Evolutionary conservation across 1,140 invertebrate species (phyloP).

Genomic region (Coelopa frigida): DNA sequence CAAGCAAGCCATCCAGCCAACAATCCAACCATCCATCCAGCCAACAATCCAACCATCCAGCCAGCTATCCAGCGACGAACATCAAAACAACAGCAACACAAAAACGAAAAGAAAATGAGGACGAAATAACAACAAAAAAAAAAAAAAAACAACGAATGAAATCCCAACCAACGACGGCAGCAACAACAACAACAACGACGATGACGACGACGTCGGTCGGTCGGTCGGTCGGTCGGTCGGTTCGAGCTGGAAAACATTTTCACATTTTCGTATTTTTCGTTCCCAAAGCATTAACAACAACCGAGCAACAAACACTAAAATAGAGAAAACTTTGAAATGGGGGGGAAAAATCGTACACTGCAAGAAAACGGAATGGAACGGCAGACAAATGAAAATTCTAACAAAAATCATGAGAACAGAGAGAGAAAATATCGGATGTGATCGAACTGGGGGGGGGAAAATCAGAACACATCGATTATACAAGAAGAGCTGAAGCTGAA

Average conservation of each 20-base stretch:
- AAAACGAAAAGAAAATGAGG: slow-evolving; percentile 1
- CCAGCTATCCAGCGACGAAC: slow-evolving; percentile 14
- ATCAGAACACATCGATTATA: too few species aligned
- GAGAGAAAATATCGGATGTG: neutral
- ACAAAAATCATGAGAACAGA: neutral
- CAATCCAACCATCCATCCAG: slow-evolving; percentile 13
- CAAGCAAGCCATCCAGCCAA: slow-evolving; percentile 7
- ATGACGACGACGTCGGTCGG: too few species aligned
- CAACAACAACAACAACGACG: too few species aligned
- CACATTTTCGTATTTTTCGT: neutral
- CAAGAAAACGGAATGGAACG: neutral
- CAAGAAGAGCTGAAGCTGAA: too few species aligned
- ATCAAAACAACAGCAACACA: neutral
- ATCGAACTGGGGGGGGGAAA: neutral
- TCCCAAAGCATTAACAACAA: neutral
- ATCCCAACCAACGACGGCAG: too few species aligned
- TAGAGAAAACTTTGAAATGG: neutral
- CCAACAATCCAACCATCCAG: slow-evolving; percentile 16
- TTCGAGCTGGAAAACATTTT: too few species aligned
- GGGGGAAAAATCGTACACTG: neutral
- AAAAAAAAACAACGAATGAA: too few species aligned
- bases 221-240: too few species aligned
- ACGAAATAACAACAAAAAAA: slow-evolving; percentile 2
- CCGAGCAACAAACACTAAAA: slow-evolving; percentile 2
- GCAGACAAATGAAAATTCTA: neutral